phyloP scores from a whole-genome alignment of 2,797 vertebrate species.

The Alcedo atthis region DNA sequence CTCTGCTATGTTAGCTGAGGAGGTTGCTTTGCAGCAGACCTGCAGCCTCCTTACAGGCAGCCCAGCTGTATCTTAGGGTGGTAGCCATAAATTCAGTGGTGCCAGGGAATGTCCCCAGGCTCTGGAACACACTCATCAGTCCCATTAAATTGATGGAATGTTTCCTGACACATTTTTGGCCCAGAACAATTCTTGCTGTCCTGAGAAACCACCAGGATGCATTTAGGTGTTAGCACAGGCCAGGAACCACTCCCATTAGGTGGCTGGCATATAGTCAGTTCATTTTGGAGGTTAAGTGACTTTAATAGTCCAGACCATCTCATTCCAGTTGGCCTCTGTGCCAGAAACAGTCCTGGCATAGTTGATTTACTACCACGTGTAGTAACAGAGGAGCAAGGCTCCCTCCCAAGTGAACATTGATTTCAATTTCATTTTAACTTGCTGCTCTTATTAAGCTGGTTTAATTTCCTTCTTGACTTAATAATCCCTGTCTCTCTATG shows the following conservation, averaged over 20 bases:
- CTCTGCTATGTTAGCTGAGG: not conserved
- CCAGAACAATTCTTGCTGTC: not conserved
- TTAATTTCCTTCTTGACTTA: conserved; percentile 61
- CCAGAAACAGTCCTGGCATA: conserved; percentile 31
- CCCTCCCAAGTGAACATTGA: conserved; percentile 49
- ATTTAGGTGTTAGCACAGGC: conserved; percentile 35
- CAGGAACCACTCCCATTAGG: conserved; percentile 49
- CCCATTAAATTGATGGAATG: conserved; percentile 33
- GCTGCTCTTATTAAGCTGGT: conserved; percentile 4
- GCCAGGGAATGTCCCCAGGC: conserved; percentile 46
- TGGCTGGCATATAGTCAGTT: conserved; percentile 33
- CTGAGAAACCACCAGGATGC: not conserved
- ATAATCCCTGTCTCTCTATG: not conserved
- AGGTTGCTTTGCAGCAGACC: not conserved
- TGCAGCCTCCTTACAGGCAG: not conserved
- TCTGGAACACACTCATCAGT: conserved; percentile 43
- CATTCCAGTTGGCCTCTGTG: conserved; percentile 32
- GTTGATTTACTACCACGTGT: conserved; percentile 39
- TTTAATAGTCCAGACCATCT: conserved; percentile 44
- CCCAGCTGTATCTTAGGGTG: not conserved
- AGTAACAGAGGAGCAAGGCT: not conserved
- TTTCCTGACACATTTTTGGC: conserved; percentile 60
- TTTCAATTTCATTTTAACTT: conserved; percentile 61
- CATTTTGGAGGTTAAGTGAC: conserved; percentile 55
- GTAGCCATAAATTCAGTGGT: conserved; percentile 42